Percentiles rank a stretch among this genome's conserved stretches.
phyloP scores from a whole-genome alignment of 2,113 vertebrate genomes.

The Notarius lentiginosus region DNA sequence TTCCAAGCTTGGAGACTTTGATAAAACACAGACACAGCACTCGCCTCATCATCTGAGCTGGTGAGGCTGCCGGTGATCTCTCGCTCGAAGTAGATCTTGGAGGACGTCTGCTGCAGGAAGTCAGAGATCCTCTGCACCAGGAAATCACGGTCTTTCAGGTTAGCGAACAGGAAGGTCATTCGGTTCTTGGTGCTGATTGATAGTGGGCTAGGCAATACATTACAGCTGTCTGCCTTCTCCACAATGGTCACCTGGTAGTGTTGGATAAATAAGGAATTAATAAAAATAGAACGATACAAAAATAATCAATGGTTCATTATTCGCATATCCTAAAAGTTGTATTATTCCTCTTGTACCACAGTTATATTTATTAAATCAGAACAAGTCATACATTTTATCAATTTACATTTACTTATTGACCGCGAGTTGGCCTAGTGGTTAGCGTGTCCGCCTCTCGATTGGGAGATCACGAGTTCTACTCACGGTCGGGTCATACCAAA shows the following conservation, averaged over 20 bases:
- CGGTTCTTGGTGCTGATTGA: constrained; percentile 98
- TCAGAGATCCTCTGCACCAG: constrained; percentile 97
- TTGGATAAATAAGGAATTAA: not conserved
- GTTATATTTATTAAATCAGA: not conserved
- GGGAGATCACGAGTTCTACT: too few species aligned
- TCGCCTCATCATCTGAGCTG: constrained; percentile 92
- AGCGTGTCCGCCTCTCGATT: too few species aligned
- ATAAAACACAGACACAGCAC: constrained; percentile 36
- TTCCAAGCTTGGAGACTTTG: not conserved
- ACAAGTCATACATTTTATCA: not conserved
- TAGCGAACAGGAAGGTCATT: constrained; percentile 98
- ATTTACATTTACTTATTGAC: too few species aligned
- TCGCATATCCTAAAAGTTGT: not conserved
- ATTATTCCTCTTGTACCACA: not conserved
- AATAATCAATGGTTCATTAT: not conserved
- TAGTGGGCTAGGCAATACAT: constrained; percentile 90
- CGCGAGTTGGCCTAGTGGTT: too few species aligned
- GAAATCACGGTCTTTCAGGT: constrained; percentile 94
- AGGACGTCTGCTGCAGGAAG: constrained; percentile 94
- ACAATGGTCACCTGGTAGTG: constrained; percentile 89
- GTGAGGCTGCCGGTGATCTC: constrained; percentile 85
- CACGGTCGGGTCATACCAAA: too few species aligned
- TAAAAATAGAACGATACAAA: not conserved
- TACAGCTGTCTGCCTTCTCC: constrained; percentile 97
- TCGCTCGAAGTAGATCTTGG: constrained; percentile 86